Evolutionary conservation across 2,797 vertebrate genomes (phyloP), one percentile per base, ranked within the genome.

Genomic region (Helostoma temminkii): DNA sequence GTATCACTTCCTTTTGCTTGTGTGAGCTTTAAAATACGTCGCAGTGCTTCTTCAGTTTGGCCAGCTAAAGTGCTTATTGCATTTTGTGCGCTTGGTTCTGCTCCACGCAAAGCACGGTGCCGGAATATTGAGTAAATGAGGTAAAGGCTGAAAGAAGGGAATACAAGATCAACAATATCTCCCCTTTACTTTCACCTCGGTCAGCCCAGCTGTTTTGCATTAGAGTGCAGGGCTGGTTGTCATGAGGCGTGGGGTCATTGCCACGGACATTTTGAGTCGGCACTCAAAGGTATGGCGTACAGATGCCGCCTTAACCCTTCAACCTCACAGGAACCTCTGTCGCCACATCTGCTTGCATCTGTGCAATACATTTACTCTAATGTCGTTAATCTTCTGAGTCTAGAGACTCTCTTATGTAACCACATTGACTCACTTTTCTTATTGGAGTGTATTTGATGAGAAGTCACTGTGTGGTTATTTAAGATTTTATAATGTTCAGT

Each of bases 201-300:
- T 78, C 54, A 60, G 67, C 68, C 73, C 92, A 93, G 88, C 91
- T 94, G 91, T 89, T 91, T 90, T 83, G 84, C 76, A 41, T 93
- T 93, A 92, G 76, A 75, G 71, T 22, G 57, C 26, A 21, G 75
- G 12, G 42, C 65, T 79, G 81, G 77, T 75, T 82, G 75, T 71
- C 39, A 24, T 68, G 49, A 89, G 71, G 71, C 65, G 60, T 39
- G 67, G 71, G 86, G 87, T 91, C 85, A 83, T 50, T 10, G 66
- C 59, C 24, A 11, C 66, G 75, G 80, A 78, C 59, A 43, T 57
- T 76, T 74, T 76, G 68, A 76, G 74, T 76, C 80, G 74, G 69
- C 25, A 12, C 77, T 86, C 74, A 47, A 42, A 81, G 71, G 75
- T 82, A 82, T 91, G 90, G 85, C 1, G 19, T 57, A 77, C 91